A percentile compares a stretch with the other conserved stretches of the same genome.
Conservation (phyloP, 2,113 vertebrate genomes). For the Cettia cetti region DNA sequence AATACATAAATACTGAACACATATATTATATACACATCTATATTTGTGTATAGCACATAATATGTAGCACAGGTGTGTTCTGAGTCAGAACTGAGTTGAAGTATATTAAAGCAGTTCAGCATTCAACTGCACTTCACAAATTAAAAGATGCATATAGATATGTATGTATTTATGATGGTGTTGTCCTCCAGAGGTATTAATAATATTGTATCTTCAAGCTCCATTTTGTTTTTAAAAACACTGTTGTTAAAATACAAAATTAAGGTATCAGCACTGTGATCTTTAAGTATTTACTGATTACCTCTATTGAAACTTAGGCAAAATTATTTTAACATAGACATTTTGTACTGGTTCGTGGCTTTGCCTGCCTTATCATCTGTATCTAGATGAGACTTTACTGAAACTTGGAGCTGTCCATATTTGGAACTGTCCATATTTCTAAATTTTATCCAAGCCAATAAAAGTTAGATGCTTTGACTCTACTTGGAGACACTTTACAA, state of each 20-base stretch:
- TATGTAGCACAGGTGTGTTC: neutral
- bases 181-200: neutral
- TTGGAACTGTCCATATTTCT: neutral
- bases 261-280: neutral
- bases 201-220: neutral
- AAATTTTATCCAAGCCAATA: neutral
- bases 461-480: neutral
- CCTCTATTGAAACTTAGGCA: neutral
- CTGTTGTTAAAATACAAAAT: neutral
- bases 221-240: neutral
- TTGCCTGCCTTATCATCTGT: neutral
- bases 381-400: neutral
- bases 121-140: neutral
- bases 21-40: neutral
- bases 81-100: neutral
- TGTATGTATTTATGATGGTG: neutral
- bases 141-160: neutral
- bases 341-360: neutral
- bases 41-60: neutral
- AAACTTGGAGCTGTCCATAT: neutral
- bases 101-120: neutral
- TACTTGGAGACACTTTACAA: neutral
- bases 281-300: neutral
- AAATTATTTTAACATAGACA: neutral
- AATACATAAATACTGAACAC: accelerated